Evolutionary conservation across 2,888 invertebrate genomes (phyloP).

Genomic region (Drosophila aldrichi): DNA sequence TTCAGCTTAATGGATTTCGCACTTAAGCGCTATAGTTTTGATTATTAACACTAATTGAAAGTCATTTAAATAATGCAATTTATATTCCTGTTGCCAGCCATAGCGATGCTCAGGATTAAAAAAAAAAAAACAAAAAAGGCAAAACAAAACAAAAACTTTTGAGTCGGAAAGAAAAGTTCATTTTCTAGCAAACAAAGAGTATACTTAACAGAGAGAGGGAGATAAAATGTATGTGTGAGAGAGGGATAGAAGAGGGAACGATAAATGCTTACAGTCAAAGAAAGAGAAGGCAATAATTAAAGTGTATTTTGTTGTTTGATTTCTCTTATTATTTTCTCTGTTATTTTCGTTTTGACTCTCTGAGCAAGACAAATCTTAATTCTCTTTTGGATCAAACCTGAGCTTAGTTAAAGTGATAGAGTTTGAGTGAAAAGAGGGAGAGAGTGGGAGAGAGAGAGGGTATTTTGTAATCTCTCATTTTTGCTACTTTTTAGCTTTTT

Average conservation of each 20-base stretch:
- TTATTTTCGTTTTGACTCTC: neutral
- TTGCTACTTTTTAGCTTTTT: too few species aligned
- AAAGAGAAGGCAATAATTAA: neutral
- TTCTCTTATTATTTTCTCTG: neutral
- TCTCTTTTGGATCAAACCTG: neutral
- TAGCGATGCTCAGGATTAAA: slow-evolving; percentile 30
- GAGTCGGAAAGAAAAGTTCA: neutral
- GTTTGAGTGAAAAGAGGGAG: neutral
- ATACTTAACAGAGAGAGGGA: neutral
- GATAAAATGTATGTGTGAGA: too few species aligned
- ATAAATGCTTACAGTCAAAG: neutral
- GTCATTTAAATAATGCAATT: slow-evolving; percentile 70
- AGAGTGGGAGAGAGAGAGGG: neutral
- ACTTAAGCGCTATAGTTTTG: slow-evolving; percentile 73
- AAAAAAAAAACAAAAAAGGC: slow-evolving; percentile 8
- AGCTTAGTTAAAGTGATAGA: neutral
- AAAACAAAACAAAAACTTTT: slow-evolving; percentile 15
- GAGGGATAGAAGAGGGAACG: neutral
- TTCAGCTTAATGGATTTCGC: slow-evolving; percentile 71
- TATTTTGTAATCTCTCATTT: too few species aligned
- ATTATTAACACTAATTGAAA: slow-evolving; percentile 78
- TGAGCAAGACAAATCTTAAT: neutral
- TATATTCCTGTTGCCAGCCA: slow-evolving; percentile 38
- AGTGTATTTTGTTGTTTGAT: neutral
- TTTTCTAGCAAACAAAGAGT: neutral